Evolutionary conservation across 1,140 invertebrate species (phyloP).

Genomic region (Solenopsis fugax): DNA sequence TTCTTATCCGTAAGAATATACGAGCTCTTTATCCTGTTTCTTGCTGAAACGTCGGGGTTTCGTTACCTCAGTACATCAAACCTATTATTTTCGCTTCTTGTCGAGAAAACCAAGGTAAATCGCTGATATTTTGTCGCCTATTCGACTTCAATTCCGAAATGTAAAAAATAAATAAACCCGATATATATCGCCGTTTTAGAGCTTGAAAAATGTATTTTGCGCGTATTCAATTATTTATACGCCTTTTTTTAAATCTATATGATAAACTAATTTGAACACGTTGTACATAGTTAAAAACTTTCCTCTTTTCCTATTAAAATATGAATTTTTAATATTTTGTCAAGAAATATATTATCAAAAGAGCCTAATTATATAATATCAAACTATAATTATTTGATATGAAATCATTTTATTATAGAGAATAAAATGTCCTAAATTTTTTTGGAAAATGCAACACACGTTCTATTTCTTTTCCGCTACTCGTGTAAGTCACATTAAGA

Average conservation of each 20-base stretch:
- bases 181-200: not conserved
- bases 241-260: not conserved
- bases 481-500: not conserved
- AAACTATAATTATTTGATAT: not conserved
- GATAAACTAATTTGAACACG: not conserved
- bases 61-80: slow-evolving; percentile 10
- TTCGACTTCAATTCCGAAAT: not conserved
- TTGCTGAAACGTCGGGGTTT: not conserved
- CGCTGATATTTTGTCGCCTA: slow-evolving; percentile 1
- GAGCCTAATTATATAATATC: not conserved
- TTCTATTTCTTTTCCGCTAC: not conserved
- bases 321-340: not conserved
- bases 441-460: not conserved
- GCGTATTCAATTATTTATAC: not conserved
- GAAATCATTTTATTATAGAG: not conserved
- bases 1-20: slow-evolving; percentile 37
- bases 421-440: slow-evolving; percentile 1
- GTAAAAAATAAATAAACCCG: not conserved
- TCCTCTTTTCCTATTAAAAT: not conserved
- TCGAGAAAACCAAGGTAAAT: not conserved
- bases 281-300: not conserved
- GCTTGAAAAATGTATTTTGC: not conserved
- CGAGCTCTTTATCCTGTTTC: slow-evolving; percentile 11
- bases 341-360: not conserved
- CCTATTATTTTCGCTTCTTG: not conserved